Percentiles rank a stretch among this genome's conserved stretches.
phyloP scores from a whole-genome alignment of 2,888 invertebrate genomes.

The Lepeophtheirus nordmannii region DNA sequence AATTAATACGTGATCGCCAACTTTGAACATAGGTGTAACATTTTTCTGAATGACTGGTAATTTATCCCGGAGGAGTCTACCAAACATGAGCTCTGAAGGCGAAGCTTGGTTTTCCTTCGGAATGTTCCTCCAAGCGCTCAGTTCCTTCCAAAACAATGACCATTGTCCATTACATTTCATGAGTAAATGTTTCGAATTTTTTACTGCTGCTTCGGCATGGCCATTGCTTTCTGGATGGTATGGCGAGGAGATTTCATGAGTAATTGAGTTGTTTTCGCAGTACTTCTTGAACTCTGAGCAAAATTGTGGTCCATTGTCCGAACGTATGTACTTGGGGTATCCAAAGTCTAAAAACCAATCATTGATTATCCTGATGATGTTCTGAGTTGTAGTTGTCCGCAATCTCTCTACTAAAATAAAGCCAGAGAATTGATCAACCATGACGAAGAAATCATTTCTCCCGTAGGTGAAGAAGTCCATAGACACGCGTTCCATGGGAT shows the following conservation, averaged over 20 bases:
- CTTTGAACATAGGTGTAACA: background rate
- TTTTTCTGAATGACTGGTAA: background rate
- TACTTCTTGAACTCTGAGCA: background rate
- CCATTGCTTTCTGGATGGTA: slow-evolving; percentile 10
- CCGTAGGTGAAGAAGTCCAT: background rate
- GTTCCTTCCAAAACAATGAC: background rate
- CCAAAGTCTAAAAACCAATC: background rate
- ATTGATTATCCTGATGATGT: background rate
- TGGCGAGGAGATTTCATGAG: background rate
- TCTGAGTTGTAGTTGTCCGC: background rate
- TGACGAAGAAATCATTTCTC: background rate
- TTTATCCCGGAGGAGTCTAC: background rate
- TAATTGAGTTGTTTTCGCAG: background rate
- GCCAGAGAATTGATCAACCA: background rate
- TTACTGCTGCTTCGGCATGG: slow-evolving; percentile 8
- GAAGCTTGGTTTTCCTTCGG: background rate
- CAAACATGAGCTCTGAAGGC: background rate
- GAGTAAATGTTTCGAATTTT: background rate
- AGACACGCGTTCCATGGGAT: background rate
- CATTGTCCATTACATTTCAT: background rate
- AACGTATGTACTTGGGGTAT: background rate
- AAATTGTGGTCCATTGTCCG: slow-evolving; percentile 3
- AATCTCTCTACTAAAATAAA: background rate
- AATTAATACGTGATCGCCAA: background rate
- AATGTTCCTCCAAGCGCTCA: background rate